phyloP scores from a whole-genome alignment of 2,797 vertebrate species.

The Rhynchonycteris naso region DNA sequence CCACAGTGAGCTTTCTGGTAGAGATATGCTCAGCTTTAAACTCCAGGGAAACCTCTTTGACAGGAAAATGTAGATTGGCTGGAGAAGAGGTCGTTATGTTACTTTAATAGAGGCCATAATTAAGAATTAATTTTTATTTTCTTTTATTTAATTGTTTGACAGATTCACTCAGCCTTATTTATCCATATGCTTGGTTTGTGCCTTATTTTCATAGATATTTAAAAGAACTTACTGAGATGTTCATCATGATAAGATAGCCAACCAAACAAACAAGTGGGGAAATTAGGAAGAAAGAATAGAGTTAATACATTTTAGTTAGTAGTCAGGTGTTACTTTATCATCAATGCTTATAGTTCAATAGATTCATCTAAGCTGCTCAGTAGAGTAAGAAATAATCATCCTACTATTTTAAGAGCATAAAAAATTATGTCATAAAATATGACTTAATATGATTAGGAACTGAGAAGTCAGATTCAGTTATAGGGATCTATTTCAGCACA shows the following conservation, averaged over 20 bases:
- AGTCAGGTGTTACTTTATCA: neutral
- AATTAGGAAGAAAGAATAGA: neutral
- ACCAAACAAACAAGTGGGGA: neutral
- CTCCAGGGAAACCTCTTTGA: neutral
- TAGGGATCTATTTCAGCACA: neutral
- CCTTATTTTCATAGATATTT: neutral
- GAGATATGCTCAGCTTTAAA: neutral
- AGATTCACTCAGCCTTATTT: neutral
- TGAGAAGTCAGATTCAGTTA: neutral
- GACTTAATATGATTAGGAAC: slow-evolving; percentile 7
- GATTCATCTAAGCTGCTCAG: neutral
- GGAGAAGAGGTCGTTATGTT: neutral
- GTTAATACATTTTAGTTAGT: neutral
- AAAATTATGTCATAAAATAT: neutral
- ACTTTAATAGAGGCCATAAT: neutral
- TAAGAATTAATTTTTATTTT: slow-evolving; percentile 23
- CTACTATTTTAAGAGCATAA: neutral
- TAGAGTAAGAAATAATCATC: neutral
- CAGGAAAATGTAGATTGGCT: neutral
- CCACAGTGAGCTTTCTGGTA: neutral
- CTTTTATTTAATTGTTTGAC: neutral
- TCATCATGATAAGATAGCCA: neutral
- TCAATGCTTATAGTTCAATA: neutral
- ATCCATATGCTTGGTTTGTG: neutral
- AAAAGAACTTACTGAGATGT: neutral